These are phyloP conservation scores for Caranx melampygus DNA, from an alignment of 2,113 vertebrate genomes.

Conservation along the genomic window DNA sequence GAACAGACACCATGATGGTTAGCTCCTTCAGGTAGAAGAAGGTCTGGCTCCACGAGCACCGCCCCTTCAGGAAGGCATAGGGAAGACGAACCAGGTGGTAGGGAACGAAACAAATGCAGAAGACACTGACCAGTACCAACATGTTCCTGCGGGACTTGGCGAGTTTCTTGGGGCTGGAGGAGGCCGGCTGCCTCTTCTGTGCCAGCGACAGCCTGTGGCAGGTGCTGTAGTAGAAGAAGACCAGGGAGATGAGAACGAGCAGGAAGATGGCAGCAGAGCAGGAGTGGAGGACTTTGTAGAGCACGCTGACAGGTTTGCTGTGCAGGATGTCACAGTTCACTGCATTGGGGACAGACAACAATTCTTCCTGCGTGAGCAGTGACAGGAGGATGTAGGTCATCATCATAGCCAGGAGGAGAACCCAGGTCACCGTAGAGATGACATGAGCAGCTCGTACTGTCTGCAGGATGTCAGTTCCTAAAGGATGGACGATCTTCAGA, in stretches of 20 bases:
- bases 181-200: constrained; percentile 16
- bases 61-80: constrained; percentile 56
- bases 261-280: constrained; percentile 64
- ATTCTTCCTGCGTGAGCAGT: background rate
- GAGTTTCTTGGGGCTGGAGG: constrained; percentile 51
- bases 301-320: background rate
- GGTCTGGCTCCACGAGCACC: background rate
- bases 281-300: constrained; percentile 66
- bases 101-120: constrained; percentile 82
- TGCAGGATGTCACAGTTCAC: constrained; percentile 56
- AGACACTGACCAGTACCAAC: constrained; percentile 76
- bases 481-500: constrained; percentile 78
- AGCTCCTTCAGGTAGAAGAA: constrained; percentile 78
- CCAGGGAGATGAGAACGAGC: constrained; percentile 66
- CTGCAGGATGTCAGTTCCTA: constrained; percentile 67
- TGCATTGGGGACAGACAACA: rapidly evolving
- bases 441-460: constrained; percentile 49
- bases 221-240: constrained; percentile 73
- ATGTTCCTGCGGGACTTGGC: constrained; percentile 76
- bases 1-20: constrained; percentile 66
- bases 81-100: constrained; percentile 82
- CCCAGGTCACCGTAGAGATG: constrained; percentile 72
- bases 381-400: constrained; percentile 63
- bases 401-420: constrained; percentile 40
- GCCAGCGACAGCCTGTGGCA: constrained; percentile 52